phyloP scores from a whole-genome alignment of 2,888 invertebrate species.

The Linnaemya vulpina region DNA sequence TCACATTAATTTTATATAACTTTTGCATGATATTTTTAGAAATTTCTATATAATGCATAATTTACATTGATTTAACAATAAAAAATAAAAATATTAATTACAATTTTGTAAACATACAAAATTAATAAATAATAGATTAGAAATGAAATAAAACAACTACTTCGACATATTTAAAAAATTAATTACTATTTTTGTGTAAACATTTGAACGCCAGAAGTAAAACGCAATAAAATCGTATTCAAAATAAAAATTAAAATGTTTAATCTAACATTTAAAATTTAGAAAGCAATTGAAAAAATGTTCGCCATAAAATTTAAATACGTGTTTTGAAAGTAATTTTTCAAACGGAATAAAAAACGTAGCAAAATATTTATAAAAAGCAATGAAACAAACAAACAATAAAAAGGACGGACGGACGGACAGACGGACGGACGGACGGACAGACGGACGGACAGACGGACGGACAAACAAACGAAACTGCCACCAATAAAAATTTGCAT shows the following conservation, averaged over 20 bases:
- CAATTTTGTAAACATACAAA: constrained; percentile 56
- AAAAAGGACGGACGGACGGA: constrained; percentile 9
- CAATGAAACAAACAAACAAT: constrained; percentile 17
- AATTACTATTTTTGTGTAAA: constrained; percentile 29
- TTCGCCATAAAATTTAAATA: constrained; percentile 28
- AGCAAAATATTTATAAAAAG: constrained; percentile 24
- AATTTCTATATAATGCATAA: neutral
- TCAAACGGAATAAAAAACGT: constrained; percentile 3
- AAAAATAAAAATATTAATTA: constrained; percentile 62
- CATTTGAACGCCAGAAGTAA: constrained; percentile 2
- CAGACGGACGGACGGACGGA: neutral
- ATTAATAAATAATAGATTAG: constrained; percentile 59
- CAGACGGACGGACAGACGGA: constrained; percentile 8
- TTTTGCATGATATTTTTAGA: neutral
- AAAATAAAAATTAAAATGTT: constrained; percentile 24
- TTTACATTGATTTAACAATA: constrained; percentile 25
- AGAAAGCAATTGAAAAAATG: constrained; percentile 14
- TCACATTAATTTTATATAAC: neutral
- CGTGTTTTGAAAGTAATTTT: constrained; percentile 17
- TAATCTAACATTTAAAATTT: constrained; percentile 31
- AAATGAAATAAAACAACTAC: constrained; percentile 46
- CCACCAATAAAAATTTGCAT: constrained; percentile 78
- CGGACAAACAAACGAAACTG: constrained; percentile 68
- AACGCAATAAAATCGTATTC: neutral
- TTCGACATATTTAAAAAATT: constrained; percentile 32